Conservation (phyloP, 2,888 invertebrate species). For the Hydraecia micacea region DNA sequence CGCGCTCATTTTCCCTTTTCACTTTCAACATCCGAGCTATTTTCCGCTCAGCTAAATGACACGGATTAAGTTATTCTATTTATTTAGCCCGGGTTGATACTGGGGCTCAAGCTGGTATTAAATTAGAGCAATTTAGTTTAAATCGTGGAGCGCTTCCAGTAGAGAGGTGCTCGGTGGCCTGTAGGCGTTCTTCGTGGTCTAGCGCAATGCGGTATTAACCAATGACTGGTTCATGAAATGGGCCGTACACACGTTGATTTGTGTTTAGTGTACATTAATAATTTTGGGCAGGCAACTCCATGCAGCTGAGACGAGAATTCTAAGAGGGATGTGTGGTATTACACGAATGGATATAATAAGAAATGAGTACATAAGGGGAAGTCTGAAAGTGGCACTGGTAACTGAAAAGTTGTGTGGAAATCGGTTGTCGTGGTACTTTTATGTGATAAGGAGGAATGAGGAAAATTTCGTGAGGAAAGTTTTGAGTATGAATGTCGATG, state of each 20-base stretch:
- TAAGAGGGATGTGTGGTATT: no score
- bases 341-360: no score
- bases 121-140: slow-evolving; percentile 56
- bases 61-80: slow-evolving; percentile 58
- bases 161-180: slow-evolving; percentile 16
- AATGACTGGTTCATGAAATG: slow-evolving; percentile 20
- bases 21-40: slow-evolving; percentile 37
- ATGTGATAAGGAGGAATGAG: no score
- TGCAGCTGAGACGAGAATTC: neutral
- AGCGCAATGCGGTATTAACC: slow-evolving; percentile 58
- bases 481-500: no score
- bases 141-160: slow-evolving; percentile 46
- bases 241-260: neutral
- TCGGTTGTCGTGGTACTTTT: no score
- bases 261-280: neutral
- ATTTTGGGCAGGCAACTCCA: neutral
- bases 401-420: no score
- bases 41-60: slow-evolving; percentile 48
- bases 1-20: slow-evolving; percentile 46
- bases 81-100: slow-evolving; percentile 52
- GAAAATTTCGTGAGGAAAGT: no score
- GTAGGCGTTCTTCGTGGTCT: slow-evolving; percentile 9
- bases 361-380: no score
- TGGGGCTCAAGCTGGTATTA: slow-evolving; percentile 45
- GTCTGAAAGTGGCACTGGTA: no score